Percentiles rank a stretch among this genome's conserved stretches.
These are phyloP conservation scores for Chloromyia formosa DNA, from an alignment of 2,888 invertebrate genomes.

Conservation along the genomic window DNA sequence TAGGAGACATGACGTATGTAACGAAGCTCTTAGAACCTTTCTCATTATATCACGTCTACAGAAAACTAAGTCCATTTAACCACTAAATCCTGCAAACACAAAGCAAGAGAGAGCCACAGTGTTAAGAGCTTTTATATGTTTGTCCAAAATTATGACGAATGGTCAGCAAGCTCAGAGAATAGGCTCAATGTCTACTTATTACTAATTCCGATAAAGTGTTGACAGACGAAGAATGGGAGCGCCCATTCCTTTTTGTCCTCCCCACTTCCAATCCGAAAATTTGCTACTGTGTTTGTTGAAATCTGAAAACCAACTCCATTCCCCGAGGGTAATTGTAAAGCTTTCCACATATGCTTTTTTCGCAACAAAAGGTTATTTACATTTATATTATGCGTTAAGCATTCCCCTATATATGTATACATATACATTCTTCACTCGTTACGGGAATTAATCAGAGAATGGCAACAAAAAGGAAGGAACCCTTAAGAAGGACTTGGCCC, in stretches of 20 bases:
- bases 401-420: not conserved
- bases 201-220: constrained; percentile 33
- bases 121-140: constrained; percentile 43
- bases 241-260: not conserved
- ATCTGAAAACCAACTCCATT: not conserved
- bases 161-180: not conserved
- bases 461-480: constrained; percentile 7
- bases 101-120: not conserved
- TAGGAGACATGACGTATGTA: not conserved
- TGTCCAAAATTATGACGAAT: constrained; percentile 35
- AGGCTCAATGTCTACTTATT: constrained; percentile 31
- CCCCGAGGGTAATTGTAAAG: not conserved
- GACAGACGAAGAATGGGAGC: not conserved
- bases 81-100: not conserved
- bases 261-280: too few relatives aligned
- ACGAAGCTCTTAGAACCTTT: not conserved
- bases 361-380: not conserved
- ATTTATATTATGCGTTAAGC: constrained; percentile 22
- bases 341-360: not conserved
- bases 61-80: not conserved
- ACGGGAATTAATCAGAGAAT: constrained; percentile 20
- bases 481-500: constrained; percentile 31
- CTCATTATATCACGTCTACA: not conserved
- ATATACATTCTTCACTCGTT: constrained; percentile 3
- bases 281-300: too few relatives aligned